Base-by-base conservation (phyloP, 1,140 invertebrate species). In the Ephestia elutella region DNA sequence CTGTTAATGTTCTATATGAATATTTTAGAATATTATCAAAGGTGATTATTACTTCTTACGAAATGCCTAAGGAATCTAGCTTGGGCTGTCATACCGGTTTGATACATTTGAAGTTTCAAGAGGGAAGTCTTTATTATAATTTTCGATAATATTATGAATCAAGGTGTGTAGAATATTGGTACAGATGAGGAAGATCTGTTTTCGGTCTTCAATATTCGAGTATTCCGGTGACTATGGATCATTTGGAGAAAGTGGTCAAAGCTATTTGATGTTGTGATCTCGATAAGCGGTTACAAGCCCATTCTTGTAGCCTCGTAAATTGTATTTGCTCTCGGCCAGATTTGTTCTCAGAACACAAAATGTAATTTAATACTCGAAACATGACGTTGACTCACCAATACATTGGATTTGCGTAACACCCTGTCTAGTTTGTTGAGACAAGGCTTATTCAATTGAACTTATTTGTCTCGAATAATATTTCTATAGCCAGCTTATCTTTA, bases 351-450 rank as follows among this genome's bases (percentile, higher is more conserved):
- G 60, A 60, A 73, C 62, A 65, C 67, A 63, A 62, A 70, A 70
- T 84, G 75, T 73, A 82, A 80, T 75, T 67, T 65, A 75, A 84
- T 78, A 80, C 74, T 75, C 13, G 18, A 44, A 66, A 68, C 64
- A 53, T 70, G 60, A 68, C 51, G 64, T 65, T 81, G 79, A 84
- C 68, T 80, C 78, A 84, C 66, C 53, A 55, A 62, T 38, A 50
- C 62, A 64, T 66, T 61, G 61, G 59, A 64, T 74, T 67, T 74
- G 63, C 66, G 60, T 64, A 67, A 66, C 57, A 35, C 63, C 51
- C 38, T 44, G 38, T 60, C 49, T 54, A 57, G 54, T 60, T 48
- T 63, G 55, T 55, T 49, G 13, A 25, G 48, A 60, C 54, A 49
- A 17, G 18, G 50, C 54, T 56, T 56, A 59, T 63, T 58, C 32